These are phyloP conservation scores for Grantiella picta DNA, from an alignment of 2,113 vertebrate species.

Conservation along the genomic window DNA sequence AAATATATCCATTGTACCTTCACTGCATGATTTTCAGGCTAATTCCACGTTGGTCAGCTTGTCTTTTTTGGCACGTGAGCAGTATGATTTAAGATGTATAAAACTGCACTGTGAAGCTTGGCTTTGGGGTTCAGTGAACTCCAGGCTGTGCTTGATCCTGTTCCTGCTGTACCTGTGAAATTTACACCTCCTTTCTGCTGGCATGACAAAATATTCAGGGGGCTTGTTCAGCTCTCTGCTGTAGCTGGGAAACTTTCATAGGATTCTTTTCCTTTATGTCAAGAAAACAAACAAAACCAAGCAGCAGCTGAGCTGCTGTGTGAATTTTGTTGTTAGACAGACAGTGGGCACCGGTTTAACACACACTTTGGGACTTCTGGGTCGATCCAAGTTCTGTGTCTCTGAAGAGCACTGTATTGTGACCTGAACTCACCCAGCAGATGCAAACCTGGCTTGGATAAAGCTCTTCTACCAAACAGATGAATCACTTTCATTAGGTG, in stretches of 20 bases:
- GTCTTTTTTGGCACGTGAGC: neutral
- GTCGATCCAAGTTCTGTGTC: neutral
- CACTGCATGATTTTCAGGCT: neutral
- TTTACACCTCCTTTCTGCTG: neutral
- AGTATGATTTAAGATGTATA: neutral
- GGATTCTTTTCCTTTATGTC: neutral
- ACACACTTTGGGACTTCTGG: rapidly evolving
- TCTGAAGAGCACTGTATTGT: neutral
- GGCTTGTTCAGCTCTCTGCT: neutral
- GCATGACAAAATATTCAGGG: neutral
- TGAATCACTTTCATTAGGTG: neutral
- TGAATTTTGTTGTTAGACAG: neutral
- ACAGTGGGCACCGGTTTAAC: neutral
- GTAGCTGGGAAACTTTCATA: neutral
- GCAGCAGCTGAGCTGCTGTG: neutral
- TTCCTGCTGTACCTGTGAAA: neutral
- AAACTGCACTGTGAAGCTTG: rapidly evolving
- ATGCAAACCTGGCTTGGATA: neutral
- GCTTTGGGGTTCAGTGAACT: neutral
- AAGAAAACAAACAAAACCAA: neutral
- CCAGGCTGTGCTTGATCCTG: neutral
- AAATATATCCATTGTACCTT: neutral
- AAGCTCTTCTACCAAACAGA: neutral
- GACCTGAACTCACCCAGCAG: neutral
- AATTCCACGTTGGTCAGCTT: neutral